Evolutionary conservation across 2,113 vertebrate genomes (phyloP).

Genomic region (Dolichotis patagonum): DNA sequence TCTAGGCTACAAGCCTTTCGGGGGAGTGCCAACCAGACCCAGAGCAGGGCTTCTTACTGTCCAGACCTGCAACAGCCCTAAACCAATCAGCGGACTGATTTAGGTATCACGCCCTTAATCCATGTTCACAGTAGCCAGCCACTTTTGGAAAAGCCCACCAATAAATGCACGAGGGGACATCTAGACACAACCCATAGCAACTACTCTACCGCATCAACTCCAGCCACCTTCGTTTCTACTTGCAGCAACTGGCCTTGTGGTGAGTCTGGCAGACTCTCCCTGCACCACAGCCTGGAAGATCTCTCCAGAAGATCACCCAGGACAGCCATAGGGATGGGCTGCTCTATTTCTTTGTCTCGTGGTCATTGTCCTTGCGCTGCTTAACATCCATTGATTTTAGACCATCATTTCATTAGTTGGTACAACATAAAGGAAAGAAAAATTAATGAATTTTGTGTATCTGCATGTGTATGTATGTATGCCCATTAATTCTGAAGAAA

Average conservation of each 20-base stretch:
- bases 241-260: background rate
- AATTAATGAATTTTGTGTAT: background rate
- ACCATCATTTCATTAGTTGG: background rate
- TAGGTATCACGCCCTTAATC: background rate
- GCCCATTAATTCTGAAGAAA: conserved; percentile 9
- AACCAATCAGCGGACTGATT: background rate
- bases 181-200: background rate
- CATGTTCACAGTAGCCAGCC: background rate
- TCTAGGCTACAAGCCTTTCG: background rate
- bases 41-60: background rate
- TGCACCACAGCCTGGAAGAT: background rate
- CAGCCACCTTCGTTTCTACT: background rate
- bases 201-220: background rate
- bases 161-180: background rate
- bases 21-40: background rate
- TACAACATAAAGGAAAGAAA: background rate
- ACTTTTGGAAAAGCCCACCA: background rate
- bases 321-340: background rate
- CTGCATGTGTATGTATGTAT: background rate
- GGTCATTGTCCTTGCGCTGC: background rate
- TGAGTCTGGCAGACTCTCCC: background rate
- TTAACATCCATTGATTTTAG: background rate
- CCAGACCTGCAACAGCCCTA: background rate
- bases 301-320: background rate
- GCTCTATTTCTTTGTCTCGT: background rate